Conservation (phyloP, 30 jellyfish, hydroid and myxozoan genomes). For the Chironex yamaguchii region DNA sequence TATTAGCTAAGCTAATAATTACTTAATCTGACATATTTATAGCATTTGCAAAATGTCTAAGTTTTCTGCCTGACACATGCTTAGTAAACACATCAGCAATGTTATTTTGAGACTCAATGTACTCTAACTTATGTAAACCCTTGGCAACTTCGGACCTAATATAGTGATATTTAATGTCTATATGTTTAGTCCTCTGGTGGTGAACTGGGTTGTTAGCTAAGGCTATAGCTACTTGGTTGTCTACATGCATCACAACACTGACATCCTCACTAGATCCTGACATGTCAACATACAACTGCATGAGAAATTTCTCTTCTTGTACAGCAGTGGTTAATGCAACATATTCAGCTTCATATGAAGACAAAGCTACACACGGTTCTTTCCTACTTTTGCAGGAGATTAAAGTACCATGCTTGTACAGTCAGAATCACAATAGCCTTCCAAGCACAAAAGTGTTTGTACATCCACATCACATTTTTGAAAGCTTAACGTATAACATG, state of each 20-base stretch:
- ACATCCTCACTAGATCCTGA: neutral
- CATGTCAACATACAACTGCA: slow-evolving; percentile 15
- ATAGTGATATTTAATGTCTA: slow-evolving; percentile 34
- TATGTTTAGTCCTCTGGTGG: slow-evolving; percentile 43
- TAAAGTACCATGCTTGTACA: slow-evolving; percentile 19
- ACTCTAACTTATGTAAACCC: slow-evolving; percentile 33
- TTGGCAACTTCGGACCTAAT: neutral
- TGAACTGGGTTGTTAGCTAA: slow-evolving; percentile 20
- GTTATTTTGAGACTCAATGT: slow-evolving; percentile 27
- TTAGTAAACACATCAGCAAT: slow-evolving; percentile 71
- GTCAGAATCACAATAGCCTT: slow-evolving; percentile 48
- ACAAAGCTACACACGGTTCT: slow-evolving; percentile 41
- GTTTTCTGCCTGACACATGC: slow-evolving; percentile 1
- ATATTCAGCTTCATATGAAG: slow-evolving; percentile 43
- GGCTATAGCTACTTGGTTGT: slow-evolving; percentile 37
- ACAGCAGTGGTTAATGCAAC: slow-evolving; percentile 24
- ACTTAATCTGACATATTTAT: no score
- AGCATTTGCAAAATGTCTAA: neutral
- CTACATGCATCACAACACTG: slow-evolving; percentile 13
- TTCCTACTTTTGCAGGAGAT: slow-evolving; percentile 41
- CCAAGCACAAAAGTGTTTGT: neutral
- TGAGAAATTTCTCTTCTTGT: slow-evolving; percentile 17
- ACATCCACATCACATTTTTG: neutral
- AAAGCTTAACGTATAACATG: neutral
- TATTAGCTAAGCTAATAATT: no score